These are phyloP conservation scores for Capreolus pygargus DNA, from an alignment of 2,113 vertebrate species.

Conservation along the genomic window DNA sequence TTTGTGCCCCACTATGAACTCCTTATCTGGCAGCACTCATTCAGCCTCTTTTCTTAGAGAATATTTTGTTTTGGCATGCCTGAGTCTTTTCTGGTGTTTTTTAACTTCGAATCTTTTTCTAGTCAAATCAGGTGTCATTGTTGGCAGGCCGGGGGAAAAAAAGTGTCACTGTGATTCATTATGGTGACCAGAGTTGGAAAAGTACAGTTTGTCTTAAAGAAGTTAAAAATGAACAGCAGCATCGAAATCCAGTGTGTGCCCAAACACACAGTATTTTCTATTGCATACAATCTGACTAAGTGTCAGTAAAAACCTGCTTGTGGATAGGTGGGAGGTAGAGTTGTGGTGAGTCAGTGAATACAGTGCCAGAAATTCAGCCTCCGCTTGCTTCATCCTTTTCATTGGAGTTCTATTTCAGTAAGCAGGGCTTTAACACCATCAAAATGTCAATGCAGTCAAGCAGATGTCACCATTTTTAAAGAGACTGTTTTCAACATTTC, in stretches of 20 bases:
- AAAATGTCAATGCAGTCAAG: slow-evolving; percentile 54
- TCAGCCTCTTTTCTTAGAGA: neutral
- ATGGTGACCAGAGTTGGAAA: slow-evolving; percentile 60
- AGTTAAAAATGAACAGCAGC: slow-evolving; percentile 75
- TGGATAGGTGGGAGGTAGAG: neutral
- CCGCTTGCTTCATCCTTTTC: neutral
- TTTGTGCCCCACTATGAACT: neutral
- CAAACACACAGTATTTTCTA: slow-evolving; percentile 70
- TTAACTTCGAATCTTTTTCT: slow-evolving; percentile 49
- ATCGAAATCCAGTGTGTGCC: slow-evolving; percentile 42
- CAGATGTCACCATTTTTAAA: slow-evolving; percentile 50
- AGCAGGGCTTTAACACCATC: neutral
- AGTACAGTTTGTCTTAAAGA: slow-evolving; percentile 70
- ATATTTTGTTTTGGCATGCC: neutral
- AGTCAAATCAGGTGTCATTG: neutral
- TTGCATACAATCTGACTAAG: slow-evolving; percentile 56
- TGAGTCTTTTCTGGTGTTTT: neutral
- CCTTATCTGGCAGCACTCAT: neutral
- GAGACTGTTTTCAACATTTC: slow-evolving; percentile 36
- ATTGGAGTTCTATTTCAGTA: slow-evolving; percentile 34
- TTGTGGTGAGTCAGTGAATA: neutral
- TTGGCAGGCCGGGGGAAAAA: neutral
- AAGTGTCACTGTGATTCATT: slow-evolving; percentile 29
- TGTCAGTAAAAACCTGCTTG: neutral
- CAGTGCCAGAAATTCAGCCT: neutral